phyloP scores from a whole-genome alignment of 2,113 vertebrate species.

The Oryctolagus cuniculus region mOryCun1.1 NC_091434.1:28112001-28112500 shows the following conservation, averaged over 20 bases:
- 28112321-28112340: not conserved
- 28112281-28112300: not conserved
- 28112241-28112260: not conserved
- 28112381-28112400: not conserved
- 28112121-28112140: not conserved
- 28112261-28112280: not conserved
- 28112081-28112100: not conserved
- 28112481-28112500: not conserved
- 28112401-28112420: not conserved
- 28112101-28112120: not conserved
- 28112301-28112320: not conserved
- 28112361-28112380: not conserved
- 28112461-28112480: not conserved
- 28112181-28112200: conserved; percentile 17
- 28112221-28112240: not conserved
- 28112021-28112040: not conserved
- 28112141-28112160: conserved; percentile 22
- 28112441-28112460: not conserved
- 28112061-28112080: not conserved
- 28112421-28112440: not conserved
- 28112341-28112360: not conserved
- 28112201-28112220: not conserved
- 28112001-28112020: not conserved
- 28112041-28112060: not conserved
- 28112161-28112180: conserved; percentile 29